Evolutionary conservation across 1,140 invertebrate genomes (phyloP).

Genomic region (Vollenhovia emeryi): DNA sequence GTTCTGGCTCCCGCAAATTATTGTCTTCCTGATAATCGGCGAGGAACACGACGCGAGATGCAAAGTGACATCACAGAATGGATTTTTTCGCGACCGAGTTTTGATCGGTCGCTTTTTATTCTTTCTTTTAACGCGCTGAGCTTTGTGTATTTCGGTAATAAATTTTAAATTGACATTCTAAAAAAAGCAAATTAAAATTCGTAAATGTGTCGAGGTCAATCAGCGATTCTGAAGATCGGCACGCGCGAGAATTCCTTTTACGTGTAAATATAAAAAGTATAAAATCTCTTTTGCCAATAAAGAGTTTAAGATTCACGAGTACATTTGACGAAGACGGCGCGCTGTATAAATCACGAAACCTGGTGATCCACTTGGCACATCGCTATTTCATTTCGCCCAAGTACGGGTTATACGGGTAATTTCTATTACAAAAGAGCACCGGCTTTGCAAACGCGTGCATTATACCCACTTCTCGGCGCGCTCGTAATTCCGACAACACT

Average conservation of each 20-base stretch:
- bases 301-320: background rate
- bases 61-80: background rate
- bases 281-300: background rate
- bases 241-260: background rate
- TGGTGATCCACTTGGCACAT: conserved; percentile 43
- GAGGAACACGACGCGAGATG: background rate
- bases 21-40: background rate
- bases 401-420: conserved; percentile 52
- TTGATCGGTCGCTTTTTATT: background rate
- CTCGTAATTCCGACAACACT: conserved; percentile 66
- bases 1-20: background rate
- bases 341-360: conserved; percentile 21
- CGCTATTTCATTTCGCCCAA: conserved; percentile 42
- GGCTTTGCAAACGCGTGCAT: conserved; percentile 55
- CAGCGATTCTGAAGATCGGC: background rate
- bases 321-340: background rate
- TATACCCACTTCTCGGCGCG: conserved; percentile 58
- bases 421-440: conserved; percentile 67
- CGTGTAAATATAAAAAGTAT: background rate
- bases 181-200: background rate
- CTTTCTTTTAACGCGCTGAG: background rate
- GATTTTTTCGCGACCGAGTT: background rate
- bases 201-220: background rate
- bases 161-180: background rate
- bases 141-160: background rate